Conservation (phyloP, 92 coral and sea anemone genomes). For the Plumapathes pennacea region DNA sequence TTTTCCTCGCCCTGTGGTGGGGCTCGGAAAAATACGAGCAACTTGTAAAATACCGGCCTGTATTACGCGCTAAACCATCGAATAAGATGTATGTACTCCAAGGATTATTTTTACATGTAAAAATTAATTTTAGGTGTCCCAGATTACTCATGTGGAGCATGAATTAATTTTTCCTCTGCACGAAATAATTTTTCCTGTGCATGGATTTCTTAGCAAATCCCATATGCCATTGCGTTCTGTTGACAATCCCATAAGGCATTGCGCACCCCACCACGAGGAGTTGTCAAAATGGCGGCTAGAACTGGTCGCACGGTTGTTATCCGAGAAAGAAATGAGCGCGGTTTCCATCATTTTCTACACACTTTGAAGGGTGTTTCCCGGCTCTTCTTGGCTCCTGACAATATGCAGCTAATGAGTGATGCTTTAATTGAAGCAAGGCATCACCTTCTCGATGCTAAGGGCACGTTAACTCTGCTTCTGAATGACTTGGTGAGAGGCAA, state of each 20-base stretch:
- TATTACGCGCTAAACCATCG: no score
- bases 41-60: no score
- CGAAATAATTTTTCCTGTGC: constrained; percentile 18
- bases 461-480: constrained; percentile 29
- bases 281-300: no score
- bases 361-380: constrained; percentile 34
- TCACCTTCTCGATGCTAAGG: constrained; percentile 16
- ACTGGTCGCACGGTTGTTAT: constrained; percentile 2
- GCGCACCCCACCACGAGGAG: no score
- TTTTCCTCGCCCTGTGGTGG: no score
- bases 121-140: constrained; percentile 2
- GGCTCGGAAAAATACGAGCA: no score
- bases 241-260: not conserved
- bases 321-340: constrained; percentile 44
- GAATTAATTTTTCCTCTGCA: not conserved
- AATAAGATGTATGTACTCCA: no score
- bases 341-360: constrained; percentile 35
- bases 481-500: constrained; percentile 25
- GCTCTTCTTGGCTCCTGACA: constrained; percentile 17
- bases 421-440: constrained; percentile 10
- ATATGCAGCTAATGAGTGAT: constrained; percentile 6
- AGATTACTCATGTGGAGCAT: not conserved
- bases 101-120: constrained; percentile 11
- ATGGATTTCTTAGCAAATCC: constrained; percentile 14
- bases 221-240: constrained; percentile 4